phyloP scores from a whole-genome alignment of 1,140 invertebrate genomes.

The Bombus impatiens region DNA sequence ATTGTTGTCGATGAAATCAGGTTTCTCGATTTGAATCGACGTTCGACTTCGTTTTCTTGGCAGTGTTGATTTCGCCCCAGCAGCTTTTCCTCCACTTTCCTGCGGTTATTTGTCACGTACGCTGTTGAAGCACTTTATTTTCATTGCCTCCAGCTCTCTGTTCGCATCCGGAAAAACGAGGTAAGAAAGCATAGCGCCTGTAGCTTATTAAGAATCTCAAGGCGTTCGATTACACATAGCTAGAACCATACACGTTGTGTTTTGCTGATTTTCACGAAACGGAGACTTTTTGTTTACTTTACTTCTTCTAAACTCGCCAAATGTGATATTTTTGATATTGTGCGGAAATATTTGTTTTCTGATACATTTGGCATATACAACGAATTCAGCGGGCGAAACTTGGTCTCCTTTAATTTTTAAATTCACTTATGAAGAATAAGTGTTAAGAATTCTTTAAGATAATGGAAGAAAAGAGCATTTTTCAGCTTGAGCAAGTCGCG shows the following conservation, averaged over 20 bases:
- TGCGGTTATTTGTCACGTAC: conserved; percentile 38
- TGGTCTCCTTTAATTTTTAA: background rate
- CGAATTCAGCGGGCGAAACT: background rate
- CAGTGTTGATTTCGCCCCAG: background rate
- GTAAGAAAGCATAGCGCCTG: background rate
- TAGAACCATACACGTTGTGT: background rate
- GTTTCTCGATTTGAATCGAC: background rate
- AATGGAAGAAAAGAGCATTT: too few relatives aligned
- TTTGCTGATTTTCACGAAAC: background rate
- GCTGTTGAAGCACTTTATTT: conserved; percentile 37
- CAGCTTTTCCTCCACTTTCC: background rate
- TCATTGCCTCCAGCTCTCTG: conserved; percentile 19
- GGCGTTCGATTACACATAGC: background rate
- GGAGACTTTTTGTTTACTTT: too few relatives aligned
- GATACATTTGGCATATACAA: background rate
- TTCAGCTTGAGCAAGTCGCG: too few relatives aligned
- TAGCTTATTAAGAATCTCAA: conserved; percentile 33
- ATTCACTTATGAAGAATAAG: background rate
- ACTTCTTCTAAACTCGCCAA: too few relatives aligned
- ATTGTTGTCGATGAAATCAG: too few relatives aligned
- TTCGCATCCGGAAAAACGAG: conserved; percentile 6
- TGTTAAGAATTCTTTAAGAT: background rate
- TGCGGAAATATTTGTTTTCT: background rate
- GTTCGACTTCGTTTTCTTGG: background rate
- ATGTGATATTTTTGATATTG: background rate